These are phyloP conservation scores for Steinernema hermaphroditum DNA, from an alignment of 2,888 invertebrate genomes.

Conservation along the genomic window DNA sequence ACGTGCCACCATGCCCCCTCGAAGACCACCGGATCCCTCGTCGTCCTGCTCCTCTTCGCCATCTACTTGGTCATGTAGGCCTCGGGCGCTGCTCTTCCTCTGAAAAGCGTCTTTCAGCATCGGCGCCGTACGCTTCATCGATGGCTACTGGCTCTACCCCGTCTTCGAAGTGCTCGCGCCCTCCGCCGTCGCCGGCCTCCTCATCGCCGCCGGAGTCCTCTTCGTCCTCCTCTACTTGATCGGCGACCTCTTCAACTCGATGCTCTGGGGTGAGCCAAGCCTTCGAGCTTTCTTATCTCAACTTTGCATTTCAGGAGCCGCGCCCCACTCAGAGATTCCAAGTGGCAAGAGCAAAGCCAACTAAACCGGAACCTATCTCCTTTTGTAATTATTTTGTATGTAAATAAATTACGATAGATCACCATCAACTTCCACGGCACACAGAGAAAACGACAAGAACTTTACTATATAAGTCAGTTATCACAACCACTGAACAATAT, in stretches of 20 bases:
- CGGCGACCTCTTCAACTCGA: constrained; percentile 77
- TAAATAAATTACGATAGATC: neutral
- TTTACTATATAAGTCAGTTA: neutral
- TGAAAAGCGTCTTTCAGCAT: constrained; percentile 48
- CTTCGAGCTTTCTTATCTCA: neutral
- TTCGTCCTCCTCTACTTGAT: constrained; percentile 75
- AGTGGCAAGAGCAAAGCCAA: neutral
- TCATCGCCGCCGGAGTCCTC: constrained; percentile 69
- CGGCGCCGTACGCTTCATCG: constrained; percentile 63
- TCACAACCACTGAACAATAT: constrained; percentile 1
- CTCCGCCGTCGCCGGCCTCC: constrained; percentile 77
- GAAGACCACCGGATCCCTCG: constrained; percentile 36
- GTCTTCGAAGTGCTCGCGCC: constrained; percentile 78
- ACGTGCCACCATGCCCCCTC: constrained; percentile 67
- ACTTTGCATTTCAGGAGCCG: neutral
- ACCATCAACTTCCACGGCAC: neutral
- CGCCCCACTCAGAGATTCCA: constrained; percentile 7
- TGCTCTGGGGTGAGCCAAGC: constrained; percentile 74
- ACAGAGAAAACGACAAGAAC: neutral
- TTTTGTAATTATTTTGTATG: constrained; percentile 2
- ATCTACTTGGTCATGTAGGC: constrained; percentile 55
- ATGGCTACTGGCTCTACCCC: constrained; percentile 87
- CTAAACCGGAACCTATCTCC: neutral
- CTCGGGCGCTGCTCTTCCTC: neutral
- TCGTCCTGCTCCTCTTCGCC: constrained; percentile 45